A percentile compares a stretch with the other conserved stretches of the same genome.
Evolutionary conservation across 30 jellyfish, hydroid and myxozoan genomes (phyloP).

Genomic region (Mastigias papua): DNA sequence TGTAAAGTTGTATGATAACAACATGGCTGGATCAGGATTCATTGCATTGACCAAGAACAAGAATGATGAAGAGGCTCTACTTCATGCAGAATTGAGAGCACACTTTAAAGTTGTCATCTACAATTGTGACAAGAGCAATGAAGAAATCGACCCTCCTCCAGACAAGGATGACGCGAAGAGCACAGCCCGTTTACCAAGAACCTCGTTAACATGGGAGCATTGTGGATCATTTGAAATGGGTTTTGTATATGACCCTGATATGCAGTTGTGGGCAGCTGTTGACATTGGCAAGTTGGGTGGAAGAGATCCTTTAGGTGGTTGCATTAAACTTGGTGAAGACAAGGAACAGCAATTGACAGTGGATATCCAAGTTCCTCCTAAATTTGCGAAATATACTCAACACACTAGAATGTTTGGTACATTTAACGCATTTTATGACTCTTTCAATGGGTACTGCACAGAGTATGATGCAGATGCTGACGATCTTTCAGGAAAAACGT

Average conservation of each 20-base stretch:
- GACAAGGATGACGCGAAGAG: too few relatives aligned
- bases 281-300: not conserved
- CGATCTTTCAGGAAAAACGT: not conserved
- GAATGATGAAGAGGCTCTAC: slow-evolving; percentile 23
- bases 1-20: slow-evolving; percentile 26
- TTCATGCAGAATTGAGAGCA: slow-evolving; percentile 20
- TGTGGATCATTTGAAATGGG: not conserved
- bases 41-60: slow-evolving; percentile 31
- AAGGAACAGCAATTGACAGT: too few relatives aligned
- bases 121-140: slow-evolving; percentile 59
- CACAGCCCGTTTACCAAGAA: not conserved
- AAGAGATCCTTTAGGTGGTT: not conserved
- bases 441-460: not conserved
- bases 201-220: not conserved
- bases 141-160: too few relatives aligned
- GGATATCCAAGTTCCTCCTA: not conserved
- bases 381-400: not conserved
- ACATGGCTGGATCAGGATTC: slow-evolving; percentile 38
- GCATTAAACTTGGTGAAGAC: not conserved
- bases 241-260: not conserved
- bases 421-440: too few relatives aligned
- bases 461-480: not conserved
- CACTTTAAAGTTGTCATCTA: slow-evolving; percentile 25
- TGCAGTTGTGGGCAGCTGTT: not conserved
- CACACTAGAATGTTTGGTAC: not conserved